phyloP scores from a whole-genome alignment of 2,797 vertebrate species.

The Cetoscarus ocellatus region DNA sequence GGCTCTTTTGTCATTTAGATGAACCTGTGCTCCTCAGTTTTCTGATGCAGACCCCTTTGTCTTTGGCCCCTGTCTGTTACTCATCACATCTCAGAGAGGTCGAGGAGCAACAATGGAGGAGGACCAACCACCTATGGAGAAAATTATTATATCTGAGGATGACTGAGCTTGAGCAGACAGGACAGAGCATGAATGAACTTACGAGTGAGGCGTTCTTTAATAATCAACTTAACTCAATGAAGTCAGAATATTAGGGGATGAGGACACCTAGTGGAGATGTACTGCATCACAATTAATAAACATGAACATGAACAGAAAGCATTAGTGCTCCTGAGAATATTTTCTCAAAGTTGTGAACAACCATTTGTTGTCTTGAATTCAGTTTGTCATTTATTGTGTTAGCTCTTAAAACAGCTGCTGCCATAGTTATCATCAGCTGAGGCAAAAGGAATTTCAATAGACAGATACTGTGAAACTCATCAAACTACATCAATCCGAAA shows the following conservation, averaged over 20 bases:
- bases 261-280: conserved; percentile 78
- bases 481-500: too few relatives aligned
- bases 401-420: too few relatives aligned
- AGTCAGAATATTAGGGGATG: conserved; percentile 42
- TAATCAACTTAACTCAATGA: conserved; percentile 3
- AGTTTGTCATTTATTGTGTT: too few relatives aligned
- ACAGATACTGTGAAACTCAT: too few relatives aligned
- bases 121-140: conserved; percentile 15
- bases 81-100: conserved; percentile 42
- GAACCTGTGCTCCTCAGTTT: conserved; percentile 65
- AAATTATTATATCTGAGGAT: too few relatives aligned
- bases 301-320: not conserved
- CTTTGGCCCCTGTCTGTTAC: conserved; percentile 57
- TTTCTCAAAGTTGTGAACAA: not conserved
- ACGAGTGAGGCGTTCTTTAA: conserved; percentile 11
- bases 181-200: conserved; percentile 18
- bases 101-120: conserved; percentile 28
- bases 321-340: not conserved
- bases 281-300: conserved; percentile 14
- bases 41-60: conserved; percentile 69
- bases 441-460: too few relatives aligned
- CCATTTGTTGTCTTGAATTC: too few relatives aligned
- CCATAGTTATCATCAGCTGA: too few relatives aligned
- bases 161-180: not conserved
- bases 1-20: conserved; percentile 86